Base-by-base conservation (phyloP, 2,113 vertebrate genomes). In the Candoia aspera region DNA sequence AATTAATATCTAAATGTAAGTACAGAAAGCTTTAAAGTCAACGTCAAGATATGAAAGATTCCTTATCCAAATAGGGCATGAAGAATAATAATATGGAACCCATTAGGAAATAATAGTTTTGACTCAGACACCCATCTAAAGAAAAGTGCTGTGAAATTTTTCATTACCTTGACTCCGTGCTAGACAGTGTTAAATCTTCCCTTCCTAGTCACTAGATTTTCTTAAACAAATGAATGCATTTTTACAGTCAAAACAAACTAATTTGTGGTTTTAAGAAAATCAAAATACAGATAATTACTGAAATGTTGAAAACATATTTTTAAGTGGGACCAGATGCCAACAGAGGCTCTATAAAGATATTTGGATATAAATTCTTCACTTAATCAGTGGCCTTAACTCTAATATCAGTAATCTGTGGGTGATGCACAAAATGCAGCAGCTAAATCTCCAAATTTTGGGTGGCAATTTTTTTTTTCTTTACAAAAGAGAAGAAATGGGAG, bases 1-100 rank as follows among this genome's bases (percentile, higher is more conserved):
- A 91, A 95, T 91, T 93, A 90, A 42, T 93, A 57, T 91, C 95
- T 86, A 94, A 87, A 46, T 95, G 90, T 95, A 73, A 92, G 93
- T 85, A 54, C 33, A 88, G 92, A 95, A 90, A 90, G 9, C 49
- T 95, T 90, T 85, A 92, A 93, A 79, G 29, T 95, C 90, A 93
- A 64, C 89, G 88, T 23, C 88, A 58, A 87, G 93, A 79, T 58
- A 73, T 93, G 92, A 95, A 93, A 93, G 57, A 94, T 90, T 94
- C 87, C 91, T 68, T 83, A 68, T 94, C 93, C 60, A 79, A 37
- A 79, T 37, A 93, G 88, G 23, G 54, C 92, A 92, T 46, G 6
- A 57, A 54, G 58, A 79, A 79, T 15, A 79, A 88, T 90, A 58
- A 0, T 37, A 1, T 19, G 83, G 64, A 68, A 91, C 6, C 4